Evolutionary conservation across 2,888 invertebrate species (phyloP).

Genomic region (Macropis europaea): DNA sequence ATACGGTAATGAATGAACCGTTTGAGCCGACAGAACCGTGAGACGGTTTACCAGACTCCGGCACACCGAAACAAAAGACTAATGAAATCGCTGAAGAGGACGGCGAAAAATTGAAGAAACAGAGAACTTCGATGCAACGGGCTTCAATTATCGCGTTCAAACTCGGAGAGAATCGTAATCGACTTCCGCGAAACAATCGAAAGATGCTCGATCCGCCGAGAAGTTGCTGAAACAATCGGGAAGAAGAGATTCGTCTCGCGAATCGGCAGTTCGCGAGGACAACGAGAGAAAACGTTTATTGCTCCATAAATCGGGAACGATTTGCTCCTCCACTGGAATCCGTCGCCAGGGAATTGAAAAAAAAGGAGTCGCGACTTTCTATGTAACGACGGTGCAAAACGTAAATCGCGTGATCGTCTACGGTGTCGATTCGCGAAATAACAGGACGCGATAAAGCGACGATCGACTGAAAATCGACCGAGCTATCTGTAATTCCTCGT

Average conservation of each 20-base stretch:
- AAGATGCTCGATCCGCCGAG: too few species aligned
- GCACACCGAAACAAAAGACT: too few species aligned
- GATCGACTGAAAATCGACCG: background rate
- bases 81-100: too few species aligned
- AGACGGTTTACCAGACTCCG: too few species aligned
- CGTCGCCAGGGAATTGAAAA: background rate
- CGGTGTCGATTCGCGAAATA: background rate
- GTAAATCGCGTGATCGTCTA: background rate
- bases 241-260: too few species aligned
- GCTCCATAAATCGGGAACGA: background rate
- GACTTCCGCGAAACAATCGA: too few species aligned
- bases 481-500: background rate
- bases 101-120: too few species aligned
- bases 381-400: background rate
- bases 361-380: conserved; percentile 11
- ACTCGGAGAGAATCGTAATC: too few species aligned
- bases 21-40: too few species aligned
- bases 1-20: too few species aligned
- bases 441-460: background rate
- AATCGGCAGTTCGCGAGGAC: background rate
- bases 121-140: background rate
- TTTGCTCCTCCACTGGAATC: background rate
- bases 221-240: too few species aligned
- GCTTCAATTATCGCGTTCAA: too few species aligned
- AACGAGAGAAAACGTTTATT: background rate